Evolutionary conservation across 2,888 invertebrate species (phyloP), one percentile per base, ranked within the genome.

Genomic region (Tiliacea citrago): DNA sequence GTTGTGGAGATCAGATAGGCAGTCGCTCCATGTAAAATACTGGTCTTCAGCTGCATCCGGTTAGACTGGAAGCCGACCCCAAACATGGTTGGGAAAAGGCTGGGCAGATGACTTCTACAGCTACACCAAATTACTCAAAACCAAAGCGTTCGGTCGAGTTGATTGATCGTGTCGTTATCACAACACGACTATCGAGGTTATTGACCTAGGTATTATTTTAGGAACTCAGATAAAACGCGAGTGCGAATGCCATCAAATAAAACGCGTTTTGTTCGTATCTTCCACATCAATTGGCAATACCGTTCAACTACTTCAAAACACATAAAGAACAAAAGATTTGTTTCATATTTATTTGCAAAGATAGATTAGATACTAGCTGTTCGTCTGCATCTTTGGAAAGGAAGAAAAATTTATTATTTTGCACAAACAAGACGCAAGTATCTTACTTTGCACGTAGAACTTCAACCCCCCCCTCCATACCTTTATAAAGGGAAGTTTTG

Each of bases 131-230:
- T 24, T 21, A 7, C 21, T 49, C 29, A 58, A 58, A 39, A n/a
- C 8, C 60, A 39, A 61, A 61, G n/a, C 60, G 8, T 61, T 39
- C 35, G 10, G 6, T 61, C 9, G 18, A n/a, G n/a, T 61, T 49
- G 29, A 65, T 71, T 49, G 47, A 65, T 70, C 18, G 18, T 70
- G 16, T 57, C 18, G 55, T 57, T 63, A 80, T 75, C 29, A 57
- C 29, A 29, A 60, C 21, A 24, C 51, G 35, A 51, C 39, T 61
- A 13, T n/a, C 55, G 49, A 45, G 66, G 77, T 71, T 42, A 39
- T 66, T 71, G 61, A 78, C 55, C 79, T 77, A 39, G 21, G 29
- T 75, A 12, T 62, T 66, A 53, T 75, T 45, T 66, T 47, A 18
- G 13, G 9, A 45, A 51, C 12, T 29, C 53, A 13, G n/a, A 18